These are phyloP conservation scores for Spodoptera exigua DNA, from an alignment of 2,888 invertebrate species.

Conservation along the genomic window DNA sequence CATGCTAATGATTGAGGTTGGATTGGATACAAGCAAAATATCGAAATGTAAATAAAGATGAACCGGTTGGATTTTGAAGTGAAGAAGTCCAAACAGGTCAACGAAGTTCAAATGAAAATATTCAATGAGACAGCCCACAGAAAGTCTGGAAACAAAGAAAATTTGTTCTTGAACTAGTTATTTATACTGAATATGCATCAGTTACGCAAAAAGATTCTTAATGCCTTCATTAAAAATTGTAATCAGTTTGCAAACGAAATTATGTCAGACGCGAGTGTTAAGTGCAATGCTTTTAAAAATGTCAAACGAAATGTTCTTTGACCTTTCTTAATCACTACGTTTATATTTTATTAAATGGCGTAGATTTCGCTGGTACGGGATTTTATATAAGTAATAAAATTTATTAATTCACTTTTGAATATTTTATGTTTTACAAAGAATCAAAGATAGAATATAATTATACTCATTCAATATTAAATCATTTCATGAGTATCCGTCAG, in stretches of 20 bases:
- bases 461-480: too few relatives aligned
- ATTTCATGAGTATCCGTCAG: too few relatives aligned
- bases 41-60: slow-evolving; percentile 8
- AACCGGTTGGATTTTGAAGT: slow-evolving; percentile 18
- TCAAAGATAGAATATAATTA: too few relatives aligned
- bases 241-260: slow-evolving; percentile 48
- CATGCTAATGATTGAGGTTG: too few relatives aligned
- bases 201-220: slow-evolving; percentile 60
- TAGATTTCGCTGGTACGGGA: background rate
- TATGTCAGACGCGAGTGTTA: slow-evolving; percentile 11
- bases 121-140: slow-evolving; percentile 19
- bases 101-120: slow-evolving; percentile 16
- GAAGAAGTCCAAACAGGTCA: slow-evolving; percentile 16
- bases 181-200: slow-evolving; percentile 58
- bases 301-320: slow-evolving; percentile 24
- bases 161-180: slow-evolving; percentile 69
- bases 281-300: slow-evolving; percentile 42
- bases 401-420: too few relatives aligned
- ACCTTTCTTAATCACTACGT: slow-evolving; percentile 3
- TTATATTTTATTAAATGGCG: slow-evolving; percentile 4
- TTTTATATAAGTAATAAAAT: too few relatives aligned
- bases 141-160: slow-evolving; percentile 62
- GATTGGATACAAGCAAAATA: background rate
- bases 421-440: too few relatives aligned
- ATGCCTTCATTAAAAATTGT: slow-evolving; percentile 54